These are phyloP conservation scores for Procambarus clarkii DNA, from an alignment of 1,140 invertebrate genomes.

Conservation along the genomic window DNA sequence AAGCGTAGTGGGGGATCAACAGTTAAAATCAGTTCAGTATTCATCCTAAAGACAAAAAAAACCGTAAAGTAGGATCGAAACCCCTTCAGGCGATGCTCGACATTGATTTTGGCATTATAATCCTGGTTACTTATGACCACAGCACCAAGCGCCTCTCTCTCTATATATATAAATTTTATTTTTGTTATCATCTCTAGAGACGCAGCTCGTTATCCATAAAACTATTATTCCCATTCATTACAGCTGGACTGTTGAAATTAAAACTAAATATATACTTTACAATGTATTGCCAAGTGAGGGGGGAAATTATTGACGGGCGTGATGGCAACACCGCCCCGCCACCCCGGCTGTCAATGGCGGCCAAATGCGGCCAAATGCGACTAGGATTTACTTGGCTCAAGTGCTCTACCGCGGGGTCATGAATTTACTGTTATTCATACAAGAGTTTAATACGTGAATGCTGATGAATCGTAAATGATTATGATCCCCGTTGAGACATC, in stretches of 20 bases:
- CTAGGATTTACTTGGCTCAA: constrained; percentile 35
- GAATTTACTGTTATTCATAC: constrained; percentile 62
- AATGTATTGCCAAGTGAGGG: too few relatives aligned
- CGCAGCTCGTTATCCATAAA: too few relatives aligned
- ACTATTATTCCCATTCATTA: too few relatives aligned
- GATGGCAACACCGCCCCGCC: constrained; percentile 25
- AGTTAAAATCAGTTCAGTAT: constrained; percentile 40
- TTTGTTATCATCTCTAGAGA: too few relatives aligned
- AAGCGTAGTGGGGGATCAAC: constrained; percentile 16
- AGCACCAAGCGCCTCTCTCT: background rate
- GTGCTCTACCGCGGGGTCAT: constrained; percentile 14
- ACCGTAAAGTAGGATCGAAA: constrained; percentile 23
- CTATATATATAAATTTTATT: too few relatives aligned
- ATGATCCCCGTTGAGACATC: constrained; percentile 47
- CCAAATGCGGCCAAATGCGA: constrained; percentile 56
- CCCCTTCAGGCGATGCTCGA: constrained; percentile 40
- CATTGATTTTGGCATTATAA: constrained; percentile 55
- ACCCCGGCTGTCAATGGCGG: constrained; percentile 18
- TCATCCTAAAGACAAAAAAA: constrained; percentile 28
- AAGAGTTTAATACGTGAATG: constrained; percentile 58
- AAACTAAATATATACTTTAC: too few relatives aligned
- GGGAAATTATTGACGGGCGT: background rate
- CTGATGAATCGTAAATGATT: constrained; percentile 57
- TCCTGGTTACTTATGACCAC: background rate
- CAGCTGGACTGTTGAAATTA: too few relatives aligned